Evolutionary conservation across 2,113 vertebrate genomes (phyloP).

Genomic region (Dascyllus trimaculatus): DNA sequence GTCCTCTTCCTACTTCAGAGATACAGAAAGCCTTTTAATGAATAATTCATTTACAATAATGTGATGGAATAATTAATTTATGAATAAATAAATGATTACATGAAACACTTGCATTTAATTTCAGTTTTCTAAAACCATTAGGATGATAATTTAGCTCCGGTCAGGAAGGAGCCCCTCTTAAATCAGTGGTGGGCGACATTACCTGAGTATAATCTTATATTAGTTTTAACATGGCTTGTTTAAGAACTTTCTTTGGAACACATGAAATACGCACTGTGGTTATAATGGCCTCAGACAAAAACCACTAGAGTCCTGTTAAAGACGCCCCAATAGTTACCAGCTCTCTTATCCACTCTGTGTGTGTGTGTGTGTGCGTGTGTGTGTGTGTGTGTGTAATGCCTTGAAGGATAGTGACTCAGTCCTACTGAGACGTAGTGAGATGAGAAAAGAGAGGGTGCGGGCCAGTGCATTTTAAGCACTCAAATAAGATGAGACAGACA

Average conservation of each 20-base stretch:
- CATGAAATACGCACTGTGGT: background rate
- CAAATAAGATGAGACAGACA: conserved; percentile 33
- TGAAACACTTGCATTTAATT: conserved; percentile 15
- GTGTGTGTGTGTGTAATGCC: conserved; percentile 25
- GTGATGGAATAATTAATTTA: conserved; percentile 19
- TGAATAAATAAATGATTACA: background rate
- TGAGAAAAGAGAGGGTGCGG: conserved; percentile 22
- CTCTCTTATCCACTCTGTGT: conserved; percentile 21
- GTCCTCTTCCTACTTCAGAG: background rate
- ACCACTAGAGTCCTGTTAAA: conserved; percentile 35
- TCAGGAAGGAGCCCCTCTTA: background rate
- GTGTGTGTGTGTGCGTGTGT: conserved; percentile 1
- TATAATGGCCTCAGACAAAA: conserved; percentile 22
- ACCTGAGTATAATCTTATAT: background rate
- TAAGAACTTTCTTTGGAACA: background rate
- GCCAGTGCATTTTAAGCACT: conserved; percentile 32
- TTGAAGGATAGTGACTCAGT: conserved; percentile 66
- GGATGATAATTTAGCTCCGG: background rate
- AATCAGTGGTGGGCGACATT: background rate
- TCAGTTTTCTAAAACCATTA: background rate
- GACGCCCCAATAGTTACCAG: conserved; percentile 40
- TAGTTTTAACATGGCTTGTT: background rate
- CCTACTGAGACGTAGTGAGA: conserved; percentile 44
- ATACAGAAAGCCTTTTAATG: background rate
- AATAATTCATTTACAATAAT: conserved; percentile 20